Conservation (phyloP, 2,113 vertebrate genomes). For the Scortum barcoo region DNA sequence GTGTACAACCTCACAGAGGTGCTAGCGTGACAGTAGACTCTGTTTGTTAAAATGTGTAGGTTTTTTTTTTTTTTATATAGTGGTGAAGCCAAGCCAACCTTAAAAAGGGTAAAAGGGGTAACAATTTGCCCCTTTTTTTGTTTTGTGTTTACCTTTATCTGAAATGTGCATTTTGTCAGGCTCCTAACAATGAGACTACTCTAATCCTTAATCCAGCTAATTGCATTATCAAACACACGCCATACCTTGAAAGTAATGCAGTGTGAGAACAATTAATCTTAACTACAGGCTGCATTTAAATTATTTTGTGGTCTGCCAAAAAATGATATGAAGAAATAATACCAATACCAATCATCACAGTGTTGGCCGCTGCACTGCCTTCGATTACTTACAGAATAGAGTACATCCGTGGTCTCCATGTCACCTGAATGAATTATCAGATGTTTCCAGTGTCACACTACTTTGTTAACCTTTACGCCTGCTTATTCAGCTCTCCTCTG, state of each 20-base stretch:
- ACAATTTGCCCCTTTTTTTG: no score
- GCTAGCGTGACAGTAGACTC: neutral
- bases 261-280: conserved; percentile 12
- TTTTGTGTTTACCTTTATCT: neutral
- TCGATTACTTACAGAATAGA: conserved; percentile 46
- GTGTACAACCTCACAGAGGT: neutral
- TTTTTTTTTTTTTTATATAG: neutral
- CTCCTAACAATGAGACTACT: conserved; percentile 14
- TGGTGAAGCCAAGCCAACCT: neutral
- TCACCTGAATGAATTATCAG: conserved; percentile 64
- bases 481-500: conserved; percentile 36
- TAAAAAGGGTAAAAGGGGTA: neutral
- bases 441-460: conserved; percentile 59
- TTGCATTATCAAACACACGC: conserved; percentile 31
- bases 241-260: conserved; percentile 25
- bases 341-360: neutral
- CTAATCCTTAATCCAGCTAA: conserved; percentile 44
- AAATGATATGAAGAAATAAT: neutral
- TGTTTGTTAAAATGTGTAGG: neutral
- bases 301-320: neutral
- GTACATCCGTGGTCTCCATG: conserved; percentile 36
- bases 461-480: conserved; percentile 58
- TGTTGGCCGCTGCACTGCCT: conserved; percentile 10
- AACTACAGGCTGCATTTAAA: conserved; percentile 26
- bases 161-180: conserved; percentile 31